Evolutionary conservation across 2,797 vertebrate genomes (phyloP), one percentile per base, ranked within the genome.

Genomic region (Ambastaia sidthimunki): DNA sequence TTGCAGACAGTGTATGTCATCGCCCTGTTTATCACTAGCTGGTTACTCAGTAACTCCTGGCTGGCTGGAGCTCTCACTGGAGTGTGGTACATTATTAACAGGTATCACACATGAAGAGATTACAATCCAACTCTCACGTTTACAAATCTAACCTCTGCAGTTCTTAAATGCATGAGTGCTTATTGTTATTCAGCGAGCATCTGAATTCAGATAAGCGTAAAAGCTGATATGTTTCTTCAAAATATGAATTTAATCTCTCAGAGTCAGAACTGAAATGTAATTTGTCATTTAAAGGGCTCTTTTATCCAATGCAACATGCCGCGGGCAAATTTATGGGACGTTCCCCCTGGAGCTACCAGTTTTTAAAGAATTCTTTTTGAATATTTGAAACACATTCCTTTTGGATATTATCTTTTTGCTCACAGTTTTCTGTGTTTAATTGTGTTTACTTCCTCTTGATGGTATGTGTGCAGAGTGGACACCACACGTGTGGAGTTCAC

Each of bases 401-500:
- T 21, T 66, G 15, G 21, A 16, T 5, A 57, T 23, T 48, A 50
- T 52, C 55, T 48, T 78, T 44, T 41, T 48, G 28, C 34, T 25
- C n/a, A 34, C 21, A 60, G 3, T 71, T 59, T 23, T 69, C 68
- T 50, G 68, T 71, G 25, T 71, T 11, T 72, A 15, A 67, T 67
- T 70, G 68, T 74, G 52, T 60, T 28, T 62, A 31, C 3, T 6
- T 62, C 9, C 28, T 62, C 25, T 76, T 21, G 2, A 25, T 21
- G 9, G 19, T 82, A 44, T 77, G 67, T 71, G 3, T 71, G 23
- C 92, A 99, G 98, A 91, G 86, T 96, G 57, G 98, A 99, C 82
- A 98, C 97, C 5, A 99, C 97, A 52, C 94, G 98, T 65, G 97
- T 98, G 59, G 97, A 99, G 89, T 99, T 99, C 89, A 99, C 97